Conservation (phyloP, 2,888 invertebrate genomes). For the Camptogramma bilineatum region DNA sequence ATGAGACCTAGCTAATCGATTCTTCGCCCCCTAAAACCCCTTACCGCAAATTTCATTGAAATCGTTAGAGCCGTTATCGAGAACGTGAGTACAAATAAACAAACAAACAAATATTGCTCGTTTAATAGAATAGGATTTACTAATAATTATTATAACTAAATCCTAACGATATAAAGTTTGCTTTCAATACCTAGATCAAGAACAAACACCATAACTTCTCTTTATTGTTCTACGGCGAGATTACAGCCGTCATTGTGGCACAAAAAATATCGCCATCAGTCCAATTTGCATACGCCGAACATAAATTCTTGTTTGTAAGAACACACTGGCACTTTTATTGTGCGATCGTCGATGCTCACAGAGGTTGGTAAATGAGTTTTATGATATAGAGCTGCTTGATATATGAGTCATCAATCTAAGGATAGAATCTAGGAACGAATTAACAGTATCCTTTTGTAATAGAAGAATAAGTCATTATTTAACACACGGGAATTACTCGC, state of each 20-base stretch:
- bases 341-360: constrained; percentile 67
- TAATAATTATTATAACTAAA: no score
- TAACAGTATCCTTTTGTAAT: no score
- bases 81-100: no score
- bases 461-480: no score
- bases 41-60: no score
- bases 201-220: constrained; percentile 54
- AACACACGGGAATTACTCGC: no score
- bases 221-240: constrained; percentile 56
- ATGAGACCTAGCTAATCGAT: no score
- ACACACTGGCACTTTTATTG: constrained; percentile 84
- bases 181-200: constrained; percentile 34
- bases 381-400: constrained; percentile 17
- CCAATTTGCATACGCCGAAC: constrained; percentile 80
- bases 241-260: constrained; percentile 55
- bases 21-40: no score
- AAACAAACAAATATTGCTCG: no score
- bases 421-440: no score
- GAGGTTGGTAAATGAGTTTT: constrained; percentile 9
- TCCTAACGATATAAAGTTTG: constrained; percentile 25
- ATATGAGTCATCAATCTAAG: not conserved
- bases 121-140: no score
- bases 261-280: constrained; percentile 62
- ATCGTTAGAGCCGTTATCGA: no score
- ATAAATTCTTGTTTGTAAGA: constrained; percentile 85